phyloP scores from a whole-genome alignment of 2,113 vertebrate species.

The Otocyon megalotis region DNA sequence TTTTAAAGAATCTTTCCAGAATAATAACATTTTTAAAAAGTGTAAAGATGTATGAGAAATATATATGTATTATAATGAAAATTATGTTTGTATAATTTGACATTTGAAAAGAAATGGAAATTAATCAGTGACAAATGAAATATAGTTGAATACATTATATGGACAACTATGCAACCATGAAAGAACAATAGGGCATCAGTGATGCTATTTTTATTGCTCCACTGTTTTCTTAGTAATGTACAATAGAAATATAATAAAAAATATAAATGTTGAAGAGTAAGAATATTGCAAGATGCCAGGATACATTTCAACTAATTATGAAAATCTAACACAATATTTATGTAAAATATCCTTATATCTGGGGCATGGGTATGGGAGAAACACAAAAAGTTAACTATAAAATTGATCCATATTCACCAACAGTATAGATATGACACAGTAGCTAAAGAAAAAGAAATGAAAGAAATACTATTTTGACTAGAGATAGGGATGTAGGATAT shows the following conservation, averaged over 20 bases:
- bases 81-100: not conserved
- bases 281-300: not conserved
- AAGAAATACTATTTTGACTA: not conserved
- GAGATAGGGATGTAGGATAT: not conserved
- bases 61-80: not conserved
- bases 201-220: not conserved
- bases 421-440: not conserved
- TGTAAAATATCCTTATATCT: not conserved
- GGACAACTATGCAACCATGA: not conserved
- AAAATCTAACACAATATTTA: not conserved
- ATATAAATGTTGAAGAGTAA: not conserved
- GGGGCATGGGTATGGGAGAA: not conserved
- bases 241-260: not conserved
- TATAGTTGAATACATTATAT: not conserved
- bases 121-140: not conserved
- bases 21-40: not conserved
- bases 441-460: not conserved
- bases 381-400: not conserved
- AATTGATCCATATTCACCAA: not conserved
- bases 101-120: not conserved
- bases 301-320: not conserved
- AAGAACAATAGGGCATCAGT: not conserved
- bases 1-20: not conserved
- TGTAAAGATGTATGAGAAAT: not conserved
- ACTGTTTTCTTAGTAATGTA: not conserved